Evolutionary conservation across 2,113 vertebrate genomes (phyloP), one percentile per base, ranked within the genome.

Genomic region (Pica pica): DNA sequence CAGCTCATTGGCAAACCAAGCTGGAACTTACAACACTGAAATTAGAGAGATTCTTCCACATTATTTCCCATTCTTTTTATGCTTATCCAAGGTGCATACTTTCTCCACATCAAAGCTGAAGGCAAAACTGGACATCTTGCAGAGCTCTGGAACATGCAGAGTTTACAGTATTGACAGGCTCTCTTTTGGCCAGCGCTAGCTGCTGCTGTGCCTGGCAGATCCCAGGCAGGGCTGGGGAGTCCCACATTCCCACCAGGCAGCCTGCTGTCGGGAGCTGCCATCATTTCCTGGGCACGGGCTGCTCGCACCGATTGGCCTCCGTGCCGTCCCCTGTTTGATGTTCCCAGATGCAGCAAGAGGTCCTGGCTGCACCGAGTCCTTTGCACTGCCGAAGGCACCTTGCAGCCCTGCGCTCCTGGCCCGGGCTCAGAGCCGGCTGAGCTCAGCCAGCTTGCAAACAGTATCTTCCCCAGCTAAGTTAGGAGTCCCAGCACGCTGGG

Each of bases 321-420:
- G 1, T 16, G 44, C 44, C 0, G 0, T 37, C 44, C 16, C 67
- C 4, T 1, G 12, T 69, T 47, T 52, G 24, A 60, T 4, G 44
- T 37, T 68, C 31, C 17, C 4, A 49, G 59, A 19, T 13, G 53
- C 24, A 47, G 57, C 44, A 64, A 42, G 78, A 5, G 5, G 13
- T 19, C 73, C 52, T 50, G 73, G 59, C 68, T 52, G 7, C 20
- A n/a, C 18, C 7, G 69, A 64, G 49, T 4, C 19, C 49, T 82
- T 42, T 64, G 30, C 53, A 7, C 3, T 37, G 67, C 68, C 53
- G 33, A 11, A 23, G 53, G 83, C 76, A 52, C n/a, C 53, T 27
- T 15, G 42, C 56, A 64, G 53, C 61, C 52, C 16, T 30, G 14
- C 13, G 16, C 65, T 82, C 50, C 61, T 46, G 33, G 46, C 19